phyloP scores from a whole-genome alignment of 2,797 vertebrate species.

The Lepidocolaptes lacrymiger region DNA sequence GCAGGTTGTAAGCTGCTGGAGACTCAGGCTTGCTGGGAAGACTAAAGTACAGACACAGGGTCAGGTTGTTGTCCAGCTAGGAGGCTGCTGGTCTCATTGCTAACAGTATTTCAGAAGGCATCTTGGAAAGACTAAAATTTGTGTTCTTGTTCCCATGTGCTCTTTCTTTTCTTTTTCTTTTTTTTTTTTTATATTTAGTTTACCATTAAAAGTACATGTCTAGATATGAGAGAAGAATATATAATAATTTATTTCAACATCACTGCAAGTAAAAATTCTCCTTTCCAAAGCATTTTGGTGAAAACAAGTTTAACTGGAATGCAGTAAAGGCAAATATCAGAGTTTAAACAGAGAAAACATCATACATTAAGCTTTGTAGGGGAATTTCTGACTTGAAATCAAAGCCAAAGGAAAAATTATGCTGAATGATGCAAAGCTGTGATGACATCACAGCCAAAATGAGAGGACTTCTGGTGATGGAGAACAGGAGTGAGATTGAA shows the following conservation, averaged over 20 bases:
- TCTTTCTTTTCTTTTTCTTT: fast-evolving
- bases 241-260: neutral
- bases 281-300: neutral
- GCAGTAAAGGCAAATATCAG: neutral
- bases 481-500: neutral
- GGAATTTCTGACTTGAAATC: neutral
- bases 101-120: neutral
- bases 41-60: neutral
- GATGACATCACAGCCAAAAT: neutral
- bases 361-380: neutral
- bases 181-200: neutral
- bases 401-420: neutral
- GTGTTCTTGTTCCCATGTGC: neutral
- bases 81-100: neutral
- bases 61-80: neutral
- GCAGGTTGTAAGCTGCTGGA: neutral
- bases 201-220: neutral
- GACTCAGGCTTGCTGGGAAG: neutral
- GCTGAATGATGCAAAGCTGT: neutral
- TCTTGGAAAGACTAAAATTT: neutral
- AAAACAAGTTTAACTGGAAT: neutral
- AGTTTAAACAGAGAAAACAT: neutral
- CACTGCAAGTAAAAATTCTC: neutral
- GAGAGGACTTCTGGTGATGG: neutral
- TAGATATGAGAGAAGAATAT: neutral